These are phyloP conservation scores for Eupithecia dodoneata DNA, from an alignment of 2,888 invertebrate genomes.

Conservation along the genomic window DNA sequence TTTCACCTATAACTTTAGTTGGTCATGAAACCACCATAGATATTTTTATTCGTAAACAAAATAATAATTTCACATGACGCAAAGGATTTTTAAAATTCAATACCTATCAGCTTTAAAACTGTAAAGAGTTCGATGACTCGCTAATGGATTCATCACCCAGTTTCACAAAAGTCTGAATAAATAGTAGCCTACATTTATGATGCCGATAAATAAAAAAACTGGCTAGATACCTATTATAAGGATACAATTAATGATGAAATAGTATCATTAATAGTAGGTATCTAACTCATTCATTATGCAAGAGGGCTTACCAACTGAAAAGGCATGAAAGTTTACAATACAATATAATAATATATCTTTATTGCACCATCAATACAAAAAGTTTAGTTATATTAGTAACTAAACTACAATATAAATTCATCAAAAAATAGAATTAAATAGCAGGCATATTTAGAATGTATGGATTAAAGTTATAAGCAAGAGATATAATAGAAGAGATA, in stretches of 20 bases:
- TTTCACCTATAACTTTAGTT: background rate
- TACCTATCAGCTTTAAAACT: background rate
- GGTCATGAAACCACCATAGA: background rate
- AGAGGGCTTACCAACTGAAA: background rate
- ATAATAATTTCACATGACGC: background rate
- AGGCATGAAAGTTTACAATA: background rate
- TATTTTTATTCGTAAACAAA: background rate
- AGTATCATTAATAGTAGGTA: background rate
- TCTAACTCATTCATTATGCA: background rate
- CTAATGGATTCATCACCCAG: slow-evolving; percentile 3
- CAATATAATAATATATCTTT: no score
- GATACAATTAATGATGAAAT: no score
- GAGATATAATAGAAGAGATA: no score
- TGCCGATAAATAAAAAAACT: background rate
- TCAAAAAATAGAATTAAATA: no score
- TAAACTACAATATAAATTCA: no score
- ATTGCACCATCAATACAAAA: no score
- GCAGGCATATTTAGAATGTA: no score
- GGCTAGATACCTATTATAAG: background rate
- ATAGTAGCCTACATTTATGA: background rate
- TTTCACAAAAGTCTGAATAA: slow-evolving; percentile 1
- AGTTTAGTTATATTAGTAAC: no score
- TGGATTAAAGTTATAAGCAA: no score
- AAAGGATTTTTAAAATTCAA: background rate
- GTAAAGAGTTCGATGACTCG: background rate